phyloP scores from a whole-genome alignment of 2,113 vertebrate genomes.

The Pantherophis guttatus region DNA sequence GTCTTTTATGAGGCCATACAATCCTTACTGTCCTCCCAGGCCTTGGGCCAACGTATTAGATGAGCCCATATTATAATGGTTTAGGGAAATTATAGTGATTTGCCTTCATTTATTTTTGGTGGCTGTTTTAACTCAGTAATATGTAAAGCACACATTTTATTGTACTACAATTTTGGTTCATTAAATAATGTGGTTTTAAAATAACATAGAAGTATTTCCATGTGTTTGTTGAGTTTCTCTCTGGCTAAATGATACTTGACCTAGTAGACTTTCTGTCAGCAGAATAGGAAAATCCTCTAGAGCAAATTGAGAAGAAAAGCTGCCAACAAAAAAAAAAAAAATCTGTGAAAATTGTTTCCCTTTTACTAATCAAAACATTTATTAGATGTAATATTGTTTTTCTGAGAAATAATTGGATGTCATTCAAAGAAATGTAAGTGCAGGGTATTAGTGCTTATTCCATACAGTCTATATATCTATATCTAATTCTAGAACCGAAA shows the following conservation, averaged over 20 bases:
- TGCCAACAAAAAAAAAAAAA: neutral
- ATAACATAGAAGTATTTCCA: neutral
- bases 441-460: neutral
- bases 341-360: neutral
- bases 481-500: neutral
- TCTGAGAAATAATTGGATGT: neutral
- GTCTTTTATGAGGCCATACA: neutral
- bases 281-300: neutral
- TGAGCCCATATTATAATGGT: neutral
- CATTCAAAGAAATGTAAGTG: neutral
- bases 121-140: neutral
- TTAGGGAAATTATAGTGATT: neutral
- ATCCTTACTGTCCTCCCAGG: neutral
- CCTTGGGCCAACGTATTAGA: neutral
- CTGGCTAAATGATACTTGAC: neutral
- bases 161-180: neutral
- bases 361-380: neutral
- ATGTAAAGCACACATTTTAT: fast-evolving
- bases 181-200: neutral
- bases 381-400: neutral
- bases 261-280: neutral
- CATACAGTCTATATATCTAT: neutral
- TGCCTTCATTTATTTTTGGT: neutral
- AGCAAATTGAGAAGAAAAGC: neutral
- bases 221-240: neutral